Base-by-base conservation (phyloP, 2,888 invertebrate genomes). In the Dryobota labecula region DNA sequence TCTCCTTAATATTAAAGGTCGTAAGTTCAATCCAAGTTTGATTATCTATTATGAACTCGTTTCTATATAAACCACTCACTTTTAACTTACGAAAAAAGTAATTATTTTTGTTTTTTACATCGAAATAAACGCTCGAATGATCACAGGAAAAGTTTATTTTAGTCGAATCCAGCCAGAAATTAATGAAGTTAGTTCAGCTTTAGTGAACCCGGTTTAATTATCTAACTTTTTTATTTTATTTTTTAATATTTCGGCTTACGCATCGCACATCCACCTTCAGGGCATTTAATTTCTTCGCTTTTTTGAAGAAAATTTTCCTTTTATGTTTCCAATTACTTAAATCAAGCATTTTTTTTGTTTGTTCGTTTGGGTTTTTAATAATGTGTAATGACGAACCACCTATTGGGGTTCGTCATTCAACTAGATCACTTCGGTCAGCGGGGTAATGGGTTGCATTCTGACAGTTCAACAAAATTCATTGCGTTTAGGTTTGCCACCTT, bases 121-220 rank as follows among this genome's bases (percentile, higher is more conserved):
- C 64, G 53, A 67, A 76, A 77, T 43, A 56, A 38, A 73, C 68
- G 78, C 70, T 51, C 72, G 73, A 82, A 61, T 53, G 86, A 86
- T 85, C 86, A 85, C 76, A 85, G 70, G 63, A 47, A 76, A 83
- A 72, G 73, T 80, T 75, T 66, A 72, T 84, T 76, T 64, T 63
- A 64, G 64, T 70, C 79, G 45, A 77, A 71, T 49, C 65, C 66
- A 73, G 71, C 63, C 77, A 80, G 49, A 80, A 78, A 72, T 78
- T 82, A 78, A 85, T 76, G 57, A 73, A 63, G 71, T 86, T 84
- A 82, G 53, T 84, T 85, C 75, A 70, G 73, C 71, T 53, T 66
- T 77, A 75, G 67, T 79, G 76, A 75, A 69, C 70, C 24, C 53
- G 61, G 53, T 64, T 78, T 84, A 79, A 84, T 85, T 84, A 78